Evolutionary conservation across 2,888 invertebrate genomes (phyloP).

Genomic region (Phortica okadai): DNA sequence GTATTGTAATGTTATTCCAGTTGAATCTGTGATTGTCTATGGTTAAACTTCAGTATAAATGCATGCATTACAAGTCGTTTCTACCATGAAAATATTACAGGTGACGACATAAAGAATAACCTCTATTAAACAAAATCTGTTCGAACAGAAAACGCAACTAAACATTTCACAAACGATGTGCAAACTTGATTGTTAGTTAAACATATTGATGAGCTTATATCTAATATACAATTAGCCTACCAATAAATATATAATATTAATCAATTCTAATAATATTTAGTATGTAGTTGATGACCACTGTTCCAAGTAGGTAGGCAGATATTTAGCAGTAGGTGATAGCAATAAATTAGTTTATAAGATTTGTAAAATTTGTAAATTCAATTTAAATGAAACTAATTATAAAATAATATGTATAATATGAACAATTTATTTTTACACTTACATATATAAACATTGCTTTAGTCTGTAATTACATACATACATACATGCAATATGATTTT

Average conservation of each 20-base stretch:
- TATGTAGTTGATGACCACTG: conserved; percentile 54
- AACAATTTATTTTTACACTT: conserved; percentile 22
- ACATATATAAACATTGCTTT: conserved; percentile 46
- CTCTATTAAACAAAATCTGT: neutral
- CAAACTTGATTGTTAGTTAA: conserved; percentile 40
- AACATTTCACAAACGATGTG: conserved; percentile 57
- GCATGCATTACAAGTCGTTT: neutral
- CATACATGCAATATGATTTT: neutral
- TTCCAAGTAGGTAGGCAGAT: conserved; percentile 62
- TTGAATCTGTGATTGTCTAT: conserved; percentile 63
- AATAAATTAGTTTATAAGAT: conserved; percentile 53
- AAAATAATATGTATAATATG: neutral
- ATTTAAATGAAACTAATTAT: neutral
- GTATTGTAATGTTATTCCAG: conserved; percentile 58
- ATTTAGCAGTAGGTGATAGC: conserved; percentile 66
- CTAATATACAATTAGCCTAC: conserved; percentile 10
- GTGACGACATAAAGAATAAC: neutral
- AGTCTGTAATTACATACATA: neutral
- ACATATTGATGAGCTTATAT: conserved; percentile 29
- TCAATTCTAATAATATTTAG: conserved; percentile 1
- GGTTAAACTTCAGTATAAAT: conserved; percentile 45
- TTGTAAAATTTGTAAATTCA: conserved; percentile 13
- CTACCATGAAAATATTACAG: neutral
- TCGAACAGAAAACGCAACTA: conserved; percentile 48
- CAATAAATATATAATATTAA: conserved; percentile 17